Evolutionary conservation across 2,888 invertebrate genomes (phyloP), one percentile per base, ranked within the genome.

Genomic region (Miltochrista miniata): DNA sequence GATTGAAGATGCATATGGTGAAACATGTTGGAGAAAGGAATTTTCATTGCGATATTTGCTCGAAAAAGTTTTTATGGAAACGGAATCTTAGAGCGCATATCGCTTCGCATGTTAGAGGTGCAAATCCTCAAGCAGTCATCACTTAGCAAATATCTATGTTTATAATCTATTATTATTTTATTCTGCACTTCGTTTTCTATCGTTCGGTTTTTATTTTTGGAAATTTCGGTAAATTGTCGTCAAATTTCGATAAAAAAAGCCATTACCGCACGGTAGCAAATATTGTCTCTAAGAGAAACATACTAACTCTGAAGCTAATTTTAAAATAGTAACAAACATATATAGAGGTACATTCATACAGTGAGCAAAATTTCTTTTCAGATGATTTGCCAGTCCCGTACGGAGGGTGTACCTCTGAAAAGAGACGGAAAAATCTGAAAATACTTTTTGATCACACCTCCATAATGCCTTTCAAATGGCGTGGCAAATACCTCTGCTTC

Each of bases 21-120:
- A 86, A 85, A 47, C 93, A 93, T 61, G 81, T 85, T 5, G 90
- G 90, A 1, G 92, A 92, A 13, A 84, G 88, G 4, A 87, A 87
- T 29, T 92, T 92, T 51, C 88, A 93, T 45, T 94, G 94, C 52
- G 92, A 93, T 53, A 76, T 93, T 12, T 94, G 94, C 55, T 90
- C 92, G 0, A 92, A 92, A 61, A 92, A 90, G 71, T 92, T 93
- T 56, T 80, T 92, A 0, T 93, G 93, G 71, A 92, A 93, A 68
- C 93, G 93, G 47, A 93, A 93, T 59, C 74, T 94, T 29, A 89
- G 88, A 30, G 91, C 90, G 0, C 94, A 94, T 65, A 86, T 92
- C 64, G 81, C 74, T 1, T 79, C 81, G 1, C 85, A 85, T 54
- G 68, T 70, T 30, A 79, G 78, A 54, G 50, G 60, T 7, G 50